Evolutionary conservation across 2,797 vertebrate species (phyloP).

Genomic region (Catostomus latipinnis): DNA sequence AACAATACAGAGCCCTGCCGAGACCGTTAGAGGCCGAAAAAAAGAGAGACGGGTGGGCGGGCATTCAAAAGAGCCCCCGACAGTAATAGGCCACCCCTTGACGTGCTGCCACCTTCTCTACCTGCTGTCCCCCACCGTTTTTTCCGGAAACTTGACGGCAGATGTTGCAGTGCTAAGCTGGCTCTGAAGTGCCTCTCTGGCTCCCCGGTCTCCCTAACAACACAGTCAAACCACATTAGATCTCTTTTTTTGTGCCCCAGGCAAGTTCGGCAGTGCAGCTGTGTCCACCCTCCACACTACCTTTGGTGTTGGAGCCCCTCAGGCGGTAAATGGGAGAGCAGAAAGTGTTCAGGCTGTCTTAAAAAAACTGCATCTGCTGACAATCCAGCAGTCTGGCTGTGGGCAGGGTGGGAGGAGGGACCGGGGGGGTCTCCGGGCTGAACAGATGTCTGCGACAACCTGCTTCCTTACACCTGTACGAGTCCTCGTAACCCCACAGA

Average conservation of each 20-base stretch:
- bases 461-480: constrained; percentile 89
- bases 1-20: constrained; percentile 80
- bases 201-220: constrained; percentile 86
- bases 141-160: constrained; percentile 88
- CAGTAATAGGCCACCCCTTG: constrained; percentile 77
- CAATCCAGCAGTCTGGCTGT: constrained; percentile 82
- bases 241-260: constrained; percentile 94
- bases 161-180: constrained; percentile 89
- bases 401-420: constrained; percentile 69
- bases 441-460: constrained; percentile 91
- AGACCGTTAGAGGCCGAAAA: constrained; percentile 66
- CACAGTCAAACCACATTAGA: constrained; percentile 91
- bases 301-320: constrained; percentile 92
- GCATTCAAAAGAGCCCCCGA: constrained; percentile 80
- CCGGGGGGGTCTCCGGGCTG: constrained; percentile 72
- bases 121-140: constrained; percentile 91
- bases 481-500: constrained; percentile 75
- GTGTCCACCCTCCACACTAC: constrained; percentile 91
- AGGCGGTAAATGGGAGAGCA: constrained; percentile 88
- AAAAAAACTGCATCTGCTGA: constrained; percentile 83
- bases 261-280: constrained; percentile 93
- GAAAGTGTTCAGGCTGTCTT: constrained; percentile 64
- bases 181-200: constrained; percentile 93
- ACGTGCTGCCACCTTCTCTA: constrained; percentile 79
- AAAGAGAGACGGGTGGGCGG: constrained; percentile 50